A percentile compares a stretch with the other conserved stretches of the same genome.
Conservation (phyloP, 2,113 vertebrate species). For the Colinus virginianus region DNA sequence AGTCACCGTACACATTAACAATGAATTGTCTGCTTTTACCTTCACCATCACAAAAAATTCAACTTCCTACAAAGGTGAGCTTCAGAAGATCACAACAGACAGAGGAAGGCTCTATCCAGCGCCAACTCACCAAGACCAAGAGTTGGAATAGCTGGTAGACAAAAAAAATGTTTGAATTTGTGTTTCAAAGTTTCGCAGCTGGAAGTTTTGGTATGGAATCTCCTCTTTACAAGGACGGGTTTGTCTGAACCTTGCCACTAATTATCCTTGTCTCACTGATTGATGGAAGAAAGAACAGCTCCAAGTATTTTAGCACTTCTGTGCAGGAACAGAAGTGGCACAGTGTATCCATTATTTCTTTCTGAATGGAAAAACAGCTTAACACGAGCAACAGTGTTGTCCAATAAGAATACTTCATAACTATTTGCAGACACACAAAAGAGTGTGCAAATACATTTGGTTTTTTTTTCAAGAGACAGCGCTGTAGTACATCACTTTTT, state of each 20-base stretch:
- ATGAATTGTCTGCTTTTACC: not conserved
- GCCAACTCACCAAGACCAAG: not conserved
- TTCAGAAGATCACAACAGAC: not conserved
- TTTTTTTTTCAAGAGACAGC: not conserved
- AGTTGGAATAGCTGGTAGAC: not conserved
- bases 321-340: not conserved
- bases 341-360: not conserved
- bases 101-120: not conserved
- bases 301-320: not conserved
- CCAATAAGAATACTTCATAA: not conserved
- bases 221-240: not conserved
- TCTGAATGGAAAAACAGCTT: not conserved
- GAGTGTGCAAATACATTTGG: rapidly evolving
- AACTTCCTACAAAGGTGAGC: not conserved
- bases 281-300: not conserved
- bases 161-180: not conserved
- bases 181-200: not conserved
- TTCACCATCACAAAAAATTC: not conserved
- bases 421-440: not conserved
- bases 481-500: not conserved
- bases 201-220: not conserved
- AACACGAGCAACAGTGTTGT: not conserved
- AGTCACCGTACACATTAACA: not conserved
- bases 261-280: not conserved
- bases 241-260: not conserved